phyloP scores from a whole-genome alignment of 2,797 vertebrate species.

The Alauda arvensis region DNA sequence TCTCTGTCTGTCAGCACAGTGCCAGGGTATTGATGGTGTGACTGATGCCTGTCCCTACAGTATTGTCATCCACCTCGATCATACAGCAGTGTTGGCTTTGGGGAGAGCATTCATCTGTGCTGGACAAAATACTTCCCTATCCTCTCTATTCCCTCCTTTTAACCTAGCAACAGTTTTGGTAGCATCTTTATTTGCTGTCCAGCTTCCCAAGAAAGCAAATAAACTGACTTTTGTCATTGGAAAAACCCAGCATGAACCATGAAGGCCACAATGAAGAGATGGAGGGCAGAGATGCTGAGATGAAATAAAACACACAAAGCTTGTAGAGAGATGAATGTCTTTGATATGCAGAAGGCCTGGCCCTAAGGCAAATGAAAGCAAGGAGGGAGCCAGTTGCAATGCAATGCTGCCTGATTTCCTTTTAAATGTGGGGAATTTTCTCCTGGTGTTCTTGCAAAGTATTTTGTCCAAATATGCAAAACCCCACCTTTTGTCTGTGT shows the following conservation, averaged over 20 bases:
- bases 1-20: background rate
- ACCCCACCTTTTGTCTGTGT: background rate
- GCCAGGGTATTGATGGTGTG: background rate
- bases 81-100: background rate
- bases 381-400: background rate
- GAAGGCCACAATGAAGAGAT: background rate
- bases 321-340: background rate
- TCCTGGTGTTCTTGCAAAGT: background rate
- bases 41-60: background rate
- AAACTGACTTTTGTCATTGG: background rate
- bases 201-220: background rate
- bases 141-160: background rate
- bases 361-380: background rate
- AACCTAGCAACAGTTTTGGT: background rate
- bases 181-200: background rate
- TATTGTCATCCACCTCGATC: background rate
- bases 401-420: background rate
- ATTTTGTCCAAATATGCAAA: background rate
- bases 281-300: background rate
- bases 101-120: background rate
- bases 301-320: background rate
- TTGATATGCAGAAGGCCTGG: background rate
- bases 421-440: constrained; percentile 6
- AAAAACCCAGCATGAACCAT: background rate
- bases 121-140: background rate